Evolutionary conservation across 2,113 vertebrate genomes (phyloP).

Genomic region (Vidua macroura): DNA sequence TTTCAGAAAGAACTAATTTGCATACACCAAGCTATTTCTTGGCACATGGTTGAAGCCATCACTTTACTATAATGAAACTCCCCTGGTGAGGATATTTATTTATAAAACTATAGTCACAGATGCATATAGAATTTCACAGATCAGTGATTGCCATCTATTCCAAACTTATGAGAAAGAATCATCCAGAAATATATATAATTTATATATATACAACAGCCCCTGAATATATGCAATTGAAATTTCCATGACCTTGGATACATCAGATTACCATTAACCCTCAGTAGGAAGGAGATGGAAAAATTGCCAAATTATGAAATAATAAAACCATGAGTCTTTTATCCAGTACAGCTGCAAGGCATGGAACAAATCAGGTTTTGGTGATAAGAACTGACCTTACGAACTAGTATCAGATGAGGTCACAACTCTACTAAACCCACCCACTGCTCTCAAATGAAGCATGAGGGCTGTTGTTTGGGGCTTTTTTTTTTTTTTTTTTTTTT

Average conservation of each 20-base stretch:
- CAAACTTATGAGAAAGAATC: constrained; percentile 22
- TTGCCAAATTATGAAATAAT: background rate
- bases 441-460: background rate
- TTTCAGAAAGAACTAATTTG: background rate
- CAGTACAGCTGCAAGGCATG: background rate
- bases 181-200: background rate
- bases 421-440: background rate
- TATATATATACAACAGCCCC: background rate
- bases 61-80: constrained; percentile 16
- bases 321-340: background rate
- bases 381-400: background rate
- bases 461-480: background rate
- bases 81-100: constrained; percentile 35
- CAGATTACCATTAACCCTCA: background rate
- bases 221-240: background rate
- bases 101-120: constrained; percentile 50
- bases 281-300: background rate
- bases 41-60: background rate
- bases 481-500: too few relatives aligned
- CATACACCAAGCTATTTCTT: background rate
- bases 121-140: constrained; percentile 49
- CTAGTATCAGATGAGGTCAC: background rate
- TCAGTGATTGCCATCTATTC: constrained; percentile 38
- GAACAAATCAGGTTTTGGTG: background rate
- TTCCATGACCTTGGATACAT: constrained; percentile 18